Conservation (phyloP, 1,140 invertebrate species). For the Bombus terrestris region DNA sequence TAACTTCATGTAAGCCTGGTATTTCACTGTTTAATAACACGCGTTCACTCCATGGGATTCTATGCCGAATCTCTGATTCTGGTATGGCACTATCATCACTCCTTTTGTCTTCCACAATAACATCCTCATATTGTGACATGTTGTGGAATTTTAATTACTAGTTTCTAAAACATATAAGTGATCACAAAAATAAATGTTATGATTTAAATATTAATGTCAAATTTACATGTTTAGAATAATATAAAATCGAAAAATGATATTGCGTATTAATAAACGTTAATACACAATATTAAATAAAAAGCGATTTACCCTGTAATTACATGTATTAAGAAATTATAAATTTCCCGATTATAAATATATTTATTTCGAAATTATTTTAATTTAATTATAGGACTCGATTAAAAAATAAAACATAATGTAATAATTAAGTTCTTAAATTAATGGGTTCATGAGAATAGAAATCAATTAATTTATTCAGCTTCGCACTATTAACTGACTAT, state of each 20-base stretch:
- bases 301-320: background rate
- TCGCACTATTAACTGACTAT: background rate
- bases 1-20: constrained; percentile 78
- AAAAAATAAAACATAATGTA: background rate
- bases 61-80: constrained; percentile 73
- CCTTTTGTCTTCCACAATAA: constrained; percentile 69
- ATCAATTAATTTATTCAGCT: background rate
- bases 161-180: constrained; percentile 1
- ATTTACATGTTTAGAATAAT: background rate
- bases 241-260: background rate
- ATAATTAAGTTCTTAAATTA: background rate
- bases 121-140: constrained; percentile 72
- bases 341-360: background rate
- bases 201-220: background rate
- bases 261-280: background rate
- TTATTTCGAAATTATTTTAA: background rate
- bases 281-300: background rate
- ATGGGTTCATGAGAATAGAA: background rate
- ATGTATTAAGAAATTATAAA: background rate
- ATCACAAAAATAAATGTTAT: background rate
- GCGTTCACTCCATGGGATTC: constrained; percentile 79
- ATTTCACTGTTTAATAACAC: constrained; percentile 77
- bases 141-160: constrained; percentile 20
- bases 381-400: background rate
- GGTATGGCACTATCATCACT: constrained; percentile 43